Evolutionary conservation across 2,113 vertebrate species (phyloP), one percentile per base, ranked within the genome.

Genomic region (Carassius auratus): DNA sequence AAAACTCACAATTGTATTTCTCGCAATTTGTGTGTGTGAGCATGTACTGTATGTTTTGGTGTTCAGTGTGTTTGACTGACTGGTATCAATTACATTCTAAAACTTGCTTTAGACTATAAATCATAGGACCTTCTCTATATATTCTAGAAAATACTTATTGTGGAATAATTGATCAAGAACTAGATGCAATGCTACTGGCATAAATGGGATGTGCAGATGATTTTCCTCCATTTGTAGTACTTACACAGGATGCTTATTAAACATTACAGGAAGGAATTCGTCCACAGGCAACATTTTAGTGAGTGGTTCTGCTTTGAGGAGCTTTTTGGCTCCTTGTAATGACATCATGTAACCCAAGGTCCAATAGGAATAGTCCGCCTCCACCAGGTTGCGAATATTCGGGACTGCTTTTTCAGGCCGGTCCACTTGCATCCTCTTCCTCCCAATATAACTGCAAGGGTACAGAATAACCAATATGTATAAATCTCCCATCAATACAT

Each of bases 361-460:
- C 97, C 97, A 98, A 79, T 98, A 98, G 4, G 97, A 98, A 87
- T 98, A 98, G 81, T 97, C 97, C 0, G 97, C 96, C 74, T 96
- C 96, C 75, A 98, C 97, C 88, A 98, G 87, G 88, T 97, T 98
- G 89, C 96, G 94, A 81, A 98, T 92, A 0, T 95, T 95, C 3
- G 96, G 94, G 62, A 98, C 97, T 0, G 97, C 92, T 88, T 96
- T 96, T 91, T 98, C 97, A 0, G 95, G 96, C 17, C 91, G 95
- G 76, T 97, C 97, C 83, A 98, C 95, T 89, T 98, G 97, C 97
- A 98, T 98, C 88, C 97, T 93, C 90, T 98, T 98, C 71, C 97
- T 94, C 55, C 97, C 97, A 38, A 98, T 95, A 17, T 98, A 98
- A 69, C 97, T 98, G 85, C 13, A 88, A 84, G 8, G 1, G 2